Conservation (phyloP, 2,888 invertebrate genomes). For the Cantharis nigra region DNA sequence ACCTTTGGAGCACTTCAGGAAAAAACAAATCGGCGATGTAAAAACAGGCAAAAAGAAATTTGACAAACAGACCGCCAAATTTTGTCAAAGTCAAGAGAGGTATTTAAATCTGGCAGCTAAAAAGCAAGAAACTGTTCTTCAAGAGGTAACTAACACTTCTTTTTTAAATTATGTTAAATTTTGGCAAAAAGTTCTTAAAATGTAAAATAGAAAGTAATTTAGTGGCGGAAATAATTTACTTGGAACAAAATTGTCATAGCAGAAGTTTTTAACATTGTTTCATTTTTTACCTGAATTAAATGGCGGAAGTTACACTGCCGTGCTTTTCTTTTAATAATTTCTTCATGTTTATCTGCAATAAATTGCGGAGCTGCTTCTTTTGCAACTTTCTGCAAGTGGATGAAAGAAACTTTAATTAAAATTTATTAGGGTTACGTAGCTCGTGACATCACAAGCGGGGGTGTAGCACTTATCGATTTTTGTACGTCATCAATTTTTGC, state of each 20-base stretch:
- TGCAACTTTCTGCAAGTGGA: background rate
- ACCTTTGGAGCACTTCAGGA: slow-evolving; percentile 91
- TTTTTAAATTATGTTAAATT: background rate
- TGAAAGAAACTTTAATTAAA: background rate
- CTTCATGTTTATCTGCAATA: background rate
- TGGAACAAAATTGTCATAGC: background rate
- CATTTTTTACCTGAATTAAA: background rate
- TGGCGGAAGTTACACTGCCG: background rate
- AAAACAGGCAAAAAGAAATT: slow-evolving; percentile 97
- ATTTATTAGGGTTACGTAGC: background rate
- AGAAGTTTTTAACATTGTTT: background rate
- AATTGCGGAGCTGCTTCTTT: background rate
- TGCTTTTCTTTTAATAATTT: background rate
- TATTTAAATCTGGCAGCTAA: slow-evolving; percentile 91
- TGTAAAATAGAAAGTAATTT: background rate
- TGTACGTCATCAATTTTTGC: slow-evolving; percentile 24
- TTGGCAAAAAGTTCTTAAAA: background rate
- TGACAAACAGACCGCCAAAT: slow-evolving; percentile 96
- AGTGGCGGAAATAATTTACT: background rate
- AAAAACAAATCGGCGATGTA: slow-evolving; percentile 92
- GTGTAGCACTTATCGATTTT: slow-evolving; percentile 30
- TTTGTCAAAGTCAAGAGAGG: slow-evolving; percentile 94
- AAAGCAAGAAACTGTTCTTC: slow-evolving; percentile 86
- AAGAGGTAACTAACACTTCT: slow-evolving; percentile 71
- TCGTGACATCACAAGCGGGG: slow-evolving; percentile 37